Conservation (phyloP, 2,797 vertebrate genomes). For the Lates japonicus region DNA sequence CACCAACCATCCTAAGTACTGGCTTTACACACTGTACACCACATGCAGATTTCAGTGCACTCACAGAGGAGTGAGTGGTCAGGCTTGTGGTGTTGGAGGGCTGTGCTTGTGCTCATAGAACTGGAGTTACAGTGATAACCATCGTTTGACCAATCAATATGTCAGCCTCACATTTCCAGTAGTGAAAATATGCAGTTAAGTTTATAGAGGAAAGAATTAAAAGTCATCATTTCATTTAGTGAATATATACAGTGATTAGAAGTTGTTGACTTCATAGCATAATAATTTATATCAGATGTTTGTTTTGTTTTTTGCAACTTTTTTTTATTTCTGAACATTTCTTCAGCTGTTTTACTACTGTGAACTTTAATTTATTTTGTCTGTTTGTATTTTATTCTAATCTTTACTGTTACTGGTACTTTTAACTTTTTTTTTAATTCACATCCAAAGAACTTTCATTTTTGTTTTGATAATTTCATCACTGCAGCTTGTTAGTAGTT, state of each 20-base stretch:
- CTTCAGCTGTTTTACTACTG: conserved; percentile 64
- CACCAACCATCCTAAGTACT: not conserved
- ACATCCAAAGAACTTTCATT: conserved; percentile 64
- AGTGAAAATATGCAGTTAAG: conserved; percentile 49
- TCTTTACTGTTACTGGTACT: conserved; percentile 23
- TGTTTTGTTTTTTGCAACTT: conserved; percentile 36
- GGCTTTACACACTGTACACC: not conserved
- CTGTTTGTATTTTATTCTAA: conserved; percentile 44
- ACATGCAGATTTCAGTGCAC: conserved; percentile 1
- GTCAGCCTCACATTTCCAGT: conserved; percentile 42
- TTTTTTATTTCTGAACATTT: conserved; percentile 48
- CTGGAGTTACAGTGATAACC: conserved; percentile 28
- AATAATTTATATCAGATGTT: conserved; percentile 53
- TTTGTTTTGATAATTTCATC: conserved; percentile 38
- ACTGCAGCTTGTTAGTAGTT: conserved; percentile 25
- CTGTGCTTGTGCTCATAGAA: conserved; percentile 35
- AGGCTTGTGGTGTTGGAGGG: not conserved
- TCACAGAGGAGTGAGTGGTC: conserved; percentile 17
- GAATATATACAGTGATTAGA: conserved; percentile 29
- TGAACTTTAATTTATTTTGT: conserved; percentile 68
- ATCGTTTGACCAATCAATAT: conserved; percentile 11
- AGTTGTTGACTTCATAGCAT: conserved; percentile 33
- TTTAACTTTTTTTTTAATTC: conserved; percentile 40
- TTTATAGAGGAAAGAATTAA: conserved; percentile 16
- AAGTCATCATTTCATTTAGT: conserved; percentile 26